Base-by-base conservation (phyloP, 2,113 vertebrate species). In the Nettapus auritus region DNA sequence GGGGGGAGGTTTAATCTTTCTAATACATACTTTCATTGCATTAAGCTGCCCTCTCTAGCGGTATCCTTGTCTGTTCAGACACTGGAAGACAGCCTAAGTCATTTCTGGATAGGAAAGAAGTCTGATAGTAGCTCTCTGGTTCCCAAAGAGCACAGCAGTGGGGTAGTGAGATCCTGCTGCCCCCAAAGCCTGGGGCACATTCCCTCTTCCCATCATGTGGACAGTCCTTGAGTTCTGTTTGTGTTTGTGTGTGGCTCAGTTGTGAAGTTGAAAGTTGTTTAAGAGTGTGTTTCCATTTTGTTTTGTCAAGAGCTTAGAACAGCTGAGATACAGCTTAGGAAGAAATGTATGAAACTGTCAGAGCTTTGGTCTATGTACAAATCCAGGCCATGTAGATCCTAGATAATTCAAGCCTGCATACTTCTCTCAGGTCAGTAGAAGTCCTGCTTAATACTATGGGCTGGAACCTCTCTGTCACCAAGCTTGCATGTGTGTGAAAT, bases 131-230 rank as follows among this genome's bases (percentile, higher is more conserved):
- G 22, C 40, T 57, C 0, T 0, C 8, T 68, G 48, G 11, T 78
- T 55, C 17, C 29, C 38, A 28, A 46, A 50, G 22, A 56, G 8
- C 21, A 28, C 2, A 3, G 34, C 13, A 33, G 7, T 56, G 28
- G 33, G 6, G 5, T 20, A 38, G 36, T 13, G 8, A 70, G 36
- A 44, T 33, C 31, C 68, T 73, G 8, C 20, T 38, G 8, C 16
- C 36, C 7, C 13, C 68, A n/a, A 62, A 59, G 19, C 13, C 40
- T 2, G 4, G 18, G 9, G 5, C 5, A 0, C 15, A 20, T 53
- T 2, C 0, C 17, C 8, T 13, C 11, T 7, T 93, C 7, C 16
- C 23, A 12, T 48, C 6, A 16, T 0, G 0, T 2, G 0, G 44
- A 7, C 12, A 46, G 3, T 8, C 46, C 74, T 50, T 63, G 18